Evolutionary conservation across 37 sponge, comb jelly and placozoan genomes (phyloP), one percentile per base, ranked within the genome.

Genomic region (Lycopodina hypogea): DNA sequence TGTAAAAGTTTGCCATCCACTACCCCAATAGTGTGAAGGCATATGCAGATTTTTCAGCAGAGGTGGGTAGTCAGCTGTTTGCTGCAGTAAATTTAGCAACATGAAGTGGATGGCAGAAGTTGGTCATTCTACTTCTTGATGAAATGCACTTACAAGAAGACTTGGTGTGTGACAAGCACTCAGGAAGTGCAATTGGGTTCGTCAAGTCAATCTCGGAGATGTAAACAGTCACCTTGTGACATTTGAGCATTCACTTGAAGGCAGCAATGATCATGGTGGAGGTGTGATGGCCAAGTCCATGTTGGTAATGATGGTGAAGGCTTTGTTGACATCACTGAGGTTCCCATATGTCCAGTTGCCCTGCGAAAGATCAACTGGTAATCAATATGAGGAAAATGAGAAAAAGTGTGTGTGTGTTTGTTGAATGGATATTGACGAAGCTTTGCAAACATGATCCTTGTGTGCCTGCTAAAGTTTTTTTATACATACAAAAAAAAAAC

Each of bases 291-390:
- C 79, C 39, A 51, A 37, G 50, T 28, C 38, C 17, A 66, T 78
- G 36, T 34, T 68, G 15, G 79, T 78, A 14, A 24, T 78, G 14
- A 78, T 78, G 79, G 69, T 78, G 19, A 41, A 37, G 19, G 79
- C 69, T 22, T 28, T 78, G 6, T 67, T 78, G 2, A 62, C 66
- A 19, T 48, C 1, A 3, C 37, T 78, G 26, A 17, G 40, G 35
- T 66, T 78, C 33, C 69, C 79, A 28, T 78, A 51, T 66, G 79
- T 69, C 7, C 79, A 77, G 3, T 77, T 77, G 17, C 76, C 79
- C 7, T 30, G 64, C 0, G 33, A 62, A 7, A 40, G 33, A 12
- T 3, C 78, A 17, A 59, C 29, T 32, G 79, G 38, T 75, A 77
- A 19, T 45, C 76, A 32, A 75, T 71, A 71, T 60, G n/a, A n/a